phyloP scores from a whole-genome alignment of 2,797 vertebrate species.

The Xiphophorus birchmanni region DNA sequence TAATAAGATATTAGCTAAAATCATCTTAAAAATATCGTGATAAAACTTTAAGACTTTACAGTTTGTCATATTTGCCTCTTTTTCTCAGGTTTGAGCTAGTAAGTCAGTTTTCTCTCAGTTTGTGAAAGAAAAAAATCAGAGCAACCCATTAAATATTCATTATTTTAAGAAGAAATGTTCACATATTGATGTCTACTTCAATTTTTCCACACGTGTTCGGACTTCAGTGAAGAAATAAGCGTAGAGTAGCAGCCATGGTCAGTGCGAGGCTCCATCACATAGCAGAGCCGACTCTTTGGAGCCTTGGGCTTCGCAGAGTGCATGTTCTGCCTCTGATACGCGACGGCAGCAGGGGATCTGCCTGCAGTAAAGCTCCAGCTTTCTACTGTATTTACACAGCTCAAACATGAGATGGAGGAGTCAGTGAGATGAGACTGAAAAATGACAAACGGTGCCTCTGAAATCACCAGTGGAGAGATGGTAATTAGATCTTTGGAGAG shows the following conservation, averaged over 20 bases:
- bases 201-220: not conserved
- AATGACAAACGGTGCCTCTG: conserved; percentile 18
- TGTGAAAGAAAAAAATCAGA: not conserved
- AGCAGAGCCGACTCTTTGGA: conserved; percentile 40
- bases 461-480: not conserved
- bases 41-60: not conserved
- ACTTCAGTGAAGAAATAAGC: not conserved
- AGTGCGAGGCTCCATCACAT: conserved; percentile 8
- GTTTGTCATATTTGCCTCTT: not conserved
- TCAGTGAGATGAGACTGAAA: conserved; percentile 27
- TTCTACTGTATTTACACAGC: conserved; percentile 61
- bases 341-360: conserved; percentile 63
- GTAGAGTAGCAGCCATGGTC: conserved; percentile 11
- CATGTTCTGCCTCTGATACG: conserved; percentile 38
- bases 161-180: not conserved
- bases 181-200: not conserved
- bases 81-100: not conserved
- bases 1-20: no score
- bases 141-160: not conserved
- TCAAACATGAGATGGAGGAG: conserved; percentile 49
- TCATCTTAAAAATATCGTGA: no score
- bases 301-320: conserved; percentile 37
- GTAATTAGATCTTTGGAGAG: not conserved
- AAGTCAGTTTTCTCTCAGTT: not conserved
- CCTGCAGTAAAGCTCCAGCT: conserved; percentile 51